These are phyloP conservation scores for Harpagoxenus sublaevis DNA, from an alignment of 2,888 invertebrate species.

Conservation along the genomic window DNA sequence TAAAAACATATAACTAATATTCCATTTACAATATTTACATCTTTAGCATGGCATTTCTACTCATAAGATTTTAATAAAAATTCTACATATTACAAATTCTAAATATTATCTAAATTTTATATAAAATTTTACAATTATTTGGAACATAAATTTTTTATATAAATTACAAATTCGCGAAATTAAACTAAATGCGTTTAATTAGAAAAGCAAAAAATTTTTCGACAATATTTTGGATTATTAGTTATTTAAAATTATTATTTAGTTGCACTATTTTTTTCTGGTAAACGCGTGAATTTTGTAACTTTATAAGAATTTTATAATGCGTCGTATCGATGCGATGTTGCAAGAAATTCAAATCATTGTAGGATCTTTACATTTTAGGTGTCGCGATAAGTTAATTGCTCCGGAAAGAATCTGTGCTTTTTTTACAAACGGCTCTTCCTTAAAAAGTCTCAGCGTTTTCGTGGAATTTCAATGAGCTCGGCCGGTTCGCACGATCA, in stretches of 20 bases:
- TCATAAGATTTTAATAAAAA: neutral
- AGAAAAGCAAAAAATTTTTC: neutral
- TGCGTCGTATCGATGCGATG: neutral
- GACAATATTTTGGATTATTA: neutral
- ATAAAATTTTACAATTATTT: neutral
- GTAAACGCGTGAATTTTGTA: neutral
- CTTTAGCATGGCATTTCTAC: neutral
- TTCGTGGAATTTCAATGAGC: slow-evolving; percentile 70
- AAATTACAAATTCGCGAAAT: neutral
- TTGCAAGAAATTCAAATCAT: slow-evolving; percentile 6
- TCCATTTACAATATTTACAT: neutral
- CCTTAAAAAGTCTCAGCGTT: slow-evolving; percentile 64
- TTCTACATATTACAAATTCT: neutral
- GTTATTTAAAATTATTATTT: neutral
- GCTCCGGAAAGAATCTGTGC: neutral
- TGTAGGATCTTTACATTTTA: neutral
- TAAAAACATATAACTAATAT: neutral
- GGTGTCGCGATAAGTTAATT: slow-evolving; percentile 43
- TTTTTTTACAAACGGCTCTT: slow-evolving; percentile 28
- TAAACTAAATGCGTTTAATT: slow-evolving; percentile 18
- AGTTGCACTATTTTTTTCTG: neutral
- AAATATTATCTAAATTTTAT: neutral
- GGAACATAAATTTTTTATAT: neutral
- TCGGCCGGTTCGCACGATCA: slow-evolving; percentile 56
- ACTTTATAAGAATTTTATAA: neutral